Percentiles rank a stretch among this genome's conserved stretches.
Evolutionary conservation across 2,113 vertebrate species (phyloP).

Genomic region (Chaetorhynchus papuensis): DNA sequence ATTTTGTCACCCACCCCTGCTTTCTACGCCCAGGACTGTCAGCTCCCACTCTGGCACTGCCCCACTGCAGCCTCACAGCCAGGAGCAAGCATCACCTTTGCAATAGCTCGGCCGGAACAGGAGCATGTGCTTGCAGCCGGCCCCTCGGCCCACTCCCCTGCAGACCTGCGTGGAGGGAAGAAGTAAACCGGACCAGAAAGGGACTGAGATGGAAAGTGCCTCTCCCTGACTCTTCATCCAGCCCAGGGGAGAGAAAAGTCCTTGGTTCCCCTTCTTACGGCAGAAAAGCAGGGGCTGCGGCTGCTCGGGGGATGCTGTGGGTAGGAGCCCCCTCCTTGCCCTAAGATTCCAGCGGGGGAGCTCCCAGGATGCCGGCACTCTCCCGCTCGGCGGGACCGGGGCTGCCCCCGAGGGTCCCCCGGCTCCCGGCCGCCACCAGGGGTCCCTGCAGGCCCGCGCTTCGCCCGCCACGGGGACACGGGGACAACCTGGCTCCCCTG

Average conservation of each 20-base stretch:
- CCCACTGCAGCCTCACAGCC: not conserved
- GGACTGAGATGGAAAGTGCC: not conserved
- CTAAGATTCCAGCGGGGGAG: fast-evolving
- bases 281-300: not conserved
- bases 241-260: not conserved
- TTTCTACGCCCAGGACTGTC: not conserved
- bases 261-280: not conserved
- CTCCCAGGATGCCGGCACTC: not conserved
- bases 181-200: not conserved
- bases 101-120: fast-evolving
- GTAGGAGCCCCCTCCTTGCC: fast-evolving
- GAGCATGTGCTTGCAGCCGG: fast-evolving
- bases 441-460: slow-evolving; percentile 29
- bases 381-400: not conserved
- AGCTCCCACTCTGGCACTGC: not conserved
- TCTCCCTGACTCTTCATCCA: not conserved
- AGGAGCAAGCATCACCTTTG: not conserved
- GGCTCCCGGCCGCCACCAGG: slow-evolving; percentile 17
- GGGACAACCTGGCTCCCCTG: not conserved
- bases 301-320: not conserved
- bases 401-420: not conserved
- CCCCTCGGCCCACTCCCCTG: fast-evolving
- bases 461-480: not conserved
- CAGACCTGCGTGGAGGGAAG: not conserved
- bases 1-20: not conserved